Evolutionary conservation across 2,888 invertebrate genomes (phyloP).

Genomic region (Catocala sponsa): DNA sequence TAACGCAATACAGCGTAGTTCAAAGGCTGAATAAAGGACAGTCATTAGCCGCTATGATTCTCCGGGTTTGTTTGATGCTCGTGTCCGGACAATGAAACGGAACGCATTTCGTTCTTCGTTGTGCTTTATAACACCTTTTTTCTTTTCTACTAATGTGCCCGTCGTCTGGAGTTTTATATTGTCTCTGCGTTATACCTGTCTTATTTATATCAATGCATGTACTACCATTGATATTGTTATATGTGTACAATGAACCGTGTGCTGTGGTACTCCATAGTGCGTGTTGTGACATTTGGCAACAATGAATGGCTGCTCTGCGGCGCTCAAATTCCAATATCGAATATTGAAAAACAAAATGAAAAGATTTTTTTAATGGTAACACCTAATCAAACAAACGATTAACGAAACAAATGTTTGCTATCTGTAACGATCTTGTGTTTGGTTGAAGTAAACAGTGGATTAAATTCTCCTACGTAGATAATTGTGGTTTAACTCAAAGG

Average conservation of each 20-base stretch:
- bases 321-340: slow-evolving; percentile 5
- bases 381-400: slow-evolving; percentile 50
- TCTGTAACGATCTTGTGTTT: slow-evolving; percentile 41
- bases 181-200: slow-evolving; percentile 17
- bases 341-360: background rate
- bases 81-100: slow-evolving; percentile 51
- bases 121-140: slow-evolving; percentile 44
- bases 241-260: too few species aligned
- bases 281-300: too few species aligned
- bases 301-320: too few species aligned
- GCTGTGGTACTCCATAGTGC: too few species aligned
- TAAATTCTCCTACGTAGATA: slow-evolving; percentile 47
- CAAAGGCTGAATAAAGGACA: slow-evolving; percentile 72
- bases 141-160: slow-evolving; percentile 37
- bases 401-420: slow-evolving; percentile 54
- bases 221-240: too few species aligned
- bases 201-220: slow-evolving; percentile 13
- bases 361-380: slow-evolving; percentile 18
- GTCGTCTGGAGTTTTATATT: slow-evolving; percentile 34
- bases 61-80: slow-evolving; percentile 56
- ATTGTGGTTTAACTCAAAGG: slow-evolving; percentile 17
- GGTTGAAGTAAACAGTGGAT: slow-evolving; percentile 45
- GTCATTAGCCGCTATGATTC: slow-evolving; percentile 68
- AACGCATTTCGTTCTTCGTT: slow-evolving; percentile 51
- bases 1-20: slow-evolving; percentile 68